Conservation (phyloP, 1,140 invertebrate genomes). For the Magallana angulata region DNA sequence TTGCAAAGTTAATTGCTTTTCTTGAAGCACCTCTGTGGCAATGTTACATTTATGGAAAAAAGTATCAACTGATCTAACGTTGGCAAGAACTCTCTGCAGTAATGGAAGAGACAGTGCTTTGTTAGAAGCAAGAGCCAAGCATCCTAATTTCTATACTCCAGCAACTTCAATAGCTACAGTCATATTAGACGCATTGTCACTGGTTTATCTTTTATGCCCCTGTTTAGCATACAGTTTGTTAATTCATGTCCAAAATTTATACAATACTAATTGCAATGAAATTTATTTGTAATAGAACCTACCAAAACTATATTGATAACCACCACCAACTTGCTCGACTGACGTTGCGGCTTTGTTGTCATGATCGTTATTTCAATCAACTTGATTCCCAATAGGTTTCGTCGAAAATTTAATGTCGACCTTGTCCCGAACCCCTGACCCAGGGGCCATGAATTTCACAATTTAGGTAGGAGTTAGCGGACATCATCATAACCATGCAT, state of each 20-base stretch:
- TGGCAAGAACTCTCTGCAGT: slow-evolving; percentile 4
- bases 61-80: slow-evolving; percentile 4
- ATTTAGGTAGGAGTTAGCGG: too few species aligned
- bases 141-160: slow-evolving; percentile 12
- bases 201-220: slow-evolving; percentile 16
- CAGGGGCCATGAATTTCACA: too few species aligned
- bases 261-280: too few species aligned
- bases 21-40: slow-evolving; percentile 12
- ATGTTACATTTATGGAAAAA: slow-evolving; percentile 30
- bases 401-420: too few species aligned
- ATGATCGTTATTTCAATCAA: too few species aligned
- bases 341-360: too few species aligned
- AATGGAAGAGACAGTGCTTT: slow-evolving; percentile 20
- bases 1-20: not conserved
- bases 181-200: slow-evolving; percentile 42
- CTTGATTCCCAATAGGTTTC: too few species aligned
- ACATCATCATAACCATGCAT: too few species aligned
- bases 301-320: too few species aligned
- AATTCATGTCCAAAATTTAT: not conserved
- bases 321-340: too few species aligned
- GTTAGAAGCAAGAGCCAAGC: slow-evolving; percentile 33
- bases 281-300: too few species aligned
- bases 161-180: slow-evolving; percentile 20
- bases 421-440: too few species aligned
- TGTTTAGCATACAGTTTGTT: not conserved